Conservation (phyloP, 2,797 vertebrate species). For the Bufotes viridis region DNA sequence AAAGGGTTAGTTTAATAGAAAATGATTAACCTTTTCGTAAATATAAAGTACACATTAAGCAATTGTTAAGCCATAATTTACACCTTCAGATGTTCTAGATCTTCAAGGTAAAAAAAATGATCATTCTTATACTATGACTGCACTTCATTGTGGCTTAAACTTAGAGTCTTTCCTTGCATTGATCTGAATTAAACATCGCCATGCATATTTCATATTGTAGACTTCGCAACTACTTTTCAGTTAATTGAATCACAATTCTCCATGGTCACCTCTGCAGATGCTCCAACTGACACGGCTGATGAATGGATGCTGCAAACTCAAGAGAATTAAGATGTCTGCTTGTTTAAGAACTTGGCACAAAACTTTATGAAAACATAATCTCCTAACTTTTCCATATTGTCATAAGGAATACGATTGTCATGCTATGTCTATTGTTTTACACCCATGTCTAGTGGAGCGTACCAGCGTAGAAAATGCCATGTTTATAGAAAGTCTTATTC, state of each 20-base stretch:
- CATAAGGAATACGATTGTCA: neutral
- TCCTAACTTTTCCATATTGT: neutral
- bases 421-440: neutral
- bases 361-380: neutral
- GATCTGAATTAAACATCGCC: slow-evolving; percentile 57
- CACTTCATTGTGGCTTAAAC: neutral
- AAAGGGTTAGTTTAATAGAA: too few species aligned
- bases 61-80: neutral
- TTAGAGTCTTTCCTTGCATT: slow-evolving; percentile 11
- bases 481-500: neutral
- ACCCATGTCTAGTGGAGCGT: neutral
- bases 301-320: slow-evolving; percentile 46
- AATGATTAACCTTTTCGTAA: neutral
- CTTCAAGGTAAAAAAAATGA: neutral
- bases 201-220: slow-evolving; percentile 54
- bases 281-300: slow-evolving; percentile 37
- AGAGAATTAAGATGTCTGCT: slow-evolving; percentile 17
- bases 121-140: neutral
- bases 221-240: slow-evolving; percentile 51
- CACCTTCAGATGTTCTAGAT: neutral
- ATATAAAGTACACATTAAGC: neutral
- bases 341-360: neutral
- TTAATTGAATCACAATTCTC: slow-evolving; percentile 57
- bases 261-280: slow-evolving; percentile 51
- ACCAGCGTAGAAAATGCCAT: neutral